A percentile compares a stretch with the other conserved stretches of the same genome.
These are phyloP conservation scores for Autographa pulchrina DNA, from an alignment of 2,888 invertebrate genomes.

Conservation along the genomic window DNA sequence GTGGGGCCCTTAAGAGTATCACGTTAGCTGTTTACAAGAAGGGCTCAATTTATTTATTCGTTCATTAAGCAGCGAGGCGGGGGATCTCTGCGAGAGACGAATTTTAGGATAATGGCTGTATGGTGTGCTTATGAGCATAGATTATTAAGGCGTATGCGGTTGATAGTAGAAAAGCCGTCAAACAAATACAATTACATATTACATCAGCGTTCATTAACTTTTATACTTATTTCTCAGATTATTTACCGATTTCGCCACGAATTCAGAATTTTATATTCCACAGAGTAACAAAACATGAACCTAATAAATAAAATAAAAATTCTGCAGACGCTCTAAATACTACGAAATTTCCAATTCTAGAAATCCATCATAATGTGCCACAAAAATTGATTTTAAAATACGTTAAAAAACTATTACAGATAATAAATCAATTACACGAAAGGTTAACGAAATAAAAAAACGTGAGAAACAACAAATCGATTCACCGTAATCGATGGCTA, in stretches of 20 bases:
- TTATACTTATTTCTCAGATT: slow-evolving; percentile 44
- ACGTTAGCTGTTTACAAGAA: slow-evolving; percentile 84
- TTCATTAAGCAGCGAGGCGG: slow-evolving; percentile 84
- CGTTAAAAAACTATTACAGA: slow-evolving; percentile 75
- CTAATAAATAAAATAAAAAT: slow-evolving; percentile 10
- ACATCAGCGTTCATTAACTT: slow-evolving; percentile 50
- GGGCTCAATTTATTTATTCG: slow-evolving; percentile 88
- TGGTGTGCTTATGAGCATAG: slow-evolving; percentile 68
- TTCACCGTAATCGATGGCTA: slow-evolving; percentile 76
- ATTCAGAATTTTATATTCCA: slow-evolving; percentile 9
- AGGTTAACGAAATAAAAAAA: slow-evolving; percentile 82
- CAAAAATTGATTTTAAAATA: slow-evolving; percentile 58
- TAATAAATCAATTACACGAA: slow-evolving; percentile 81
- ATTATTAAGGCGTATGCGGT: slow-evolving; percentile 63
- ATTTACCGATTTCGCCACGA: slow-evolving; percentile 31
- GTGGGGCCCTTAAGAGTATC: slow-evolving; percentile 81
- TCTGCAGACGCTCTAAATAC: slow-evolving; percentile 13
- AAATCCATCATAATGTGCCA: slow-evolving; percentile 44
- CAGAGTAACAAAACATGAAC: slow-evolving; percentile 18
- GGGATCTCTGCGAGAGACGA: slow-evolving; percentile 84
- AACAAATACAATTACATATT: slow-evolving; percentile 56
- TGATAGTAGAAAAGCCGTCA: slow-evolving; percentile 56
- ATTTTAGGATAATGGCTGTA: slow-evolving; percentile 86
- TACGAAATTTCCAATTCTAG: slow-evolving; percentile 18
- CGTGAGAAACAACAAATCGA: slow-evolving; percentile 85